These are phyloP conservation scores for Apistogramma diplotaenia DNA, from an alignment of 2,113 vertebrate species.

Conservation along the genomic window DNA sequence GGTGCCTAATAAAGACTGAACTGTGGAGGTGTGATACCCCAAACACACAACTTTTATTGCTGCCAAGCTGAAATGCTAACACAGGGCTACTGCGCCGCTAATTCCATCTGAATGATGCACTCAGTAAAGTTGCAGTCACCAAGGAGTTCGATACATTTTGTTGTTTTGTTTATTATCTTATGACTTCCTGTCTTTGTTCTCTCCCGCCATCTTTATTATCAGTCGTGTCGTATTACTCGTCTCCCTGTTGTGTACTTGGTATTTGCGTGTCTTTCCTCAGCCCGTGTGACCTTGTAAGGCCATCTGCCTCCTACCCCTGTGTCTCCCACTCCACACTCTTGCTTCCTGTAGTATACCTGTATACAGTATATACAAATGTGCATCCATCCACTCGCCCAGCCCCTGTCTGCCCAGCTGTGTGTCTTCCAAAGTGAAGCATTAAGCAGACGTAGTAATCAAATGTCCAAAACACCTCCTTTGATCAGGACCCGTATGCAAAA, in stretches of 20 bases:
- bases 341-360: neutral
- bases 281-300: neutral
- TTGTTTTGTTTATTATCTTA: fast-evolving
- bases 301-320: fast-evolving
- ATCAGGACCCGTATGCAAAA: neutral
- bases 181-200: neutral
- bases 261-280: neutral
- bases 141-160: too few species aligned
- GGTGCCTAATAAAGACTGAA: neutral
- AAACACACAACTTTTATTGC: neutral
- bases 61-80: neutral
- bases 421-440: neutral
- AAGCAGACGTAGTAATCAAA: neutral
- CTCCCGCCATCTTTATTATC: neutral
- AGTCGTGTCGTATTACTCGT: neutral
- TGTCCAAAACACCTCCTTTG: neutral
- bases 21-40: neutral
- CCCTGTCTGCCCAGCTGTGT: neutral
- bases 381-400: neutral
- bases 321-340: neutral
- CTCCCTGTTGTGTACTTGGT: neutral
- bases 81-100: fast-evolving
- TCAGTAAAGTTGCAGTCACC: neutral
- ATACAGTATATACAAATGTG: neutral
- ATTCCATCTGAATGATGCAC: neutral